Base-by-base conservation (phyloP, 2,797 vertebrate genomes). In the Pangasius krempfi region DNA sequence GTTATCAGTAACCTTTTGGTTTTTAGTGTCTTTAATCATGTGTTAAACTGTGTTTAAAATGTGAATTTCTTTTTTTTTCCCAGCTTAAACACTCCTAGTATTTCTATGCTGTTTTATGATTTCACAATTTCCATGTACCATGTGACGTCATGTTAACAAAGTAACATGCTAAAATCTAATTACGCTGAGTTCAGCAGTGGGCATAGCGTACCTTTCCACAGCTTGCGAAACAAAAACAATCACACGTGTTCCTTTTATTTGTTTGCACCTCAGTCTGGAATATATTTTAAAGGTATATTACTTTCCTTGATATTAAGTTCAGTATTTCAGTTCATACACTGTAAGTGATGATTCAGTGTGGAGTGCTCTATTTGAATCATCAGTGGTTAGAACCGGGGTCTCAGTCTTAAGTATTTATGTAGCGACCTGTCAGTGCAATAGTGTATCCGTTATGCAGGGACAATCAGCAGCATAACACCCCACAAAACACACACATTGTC, bases 371-470 rank as follows among this genome's bases (percentile, higher is more conserved):
- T 44, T 83, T 64, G 44, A 79, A 75, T 89, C 7, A 50, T 75
- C 62, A 82, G 88, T 90, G 87, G 44, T 86, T 83, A 82, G 47
- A 82, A 52, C 58, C 47, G 37, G 5, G 47, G 70, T 87, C 64
- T 82, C 54, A 86, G 70, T 86, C 76, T 83, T 30, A 85, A 85
- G 79, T 88, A 84, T 91, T 87, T 88, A 91, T 92, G 91, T 90
- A 92, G 90, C 86, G 89, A 88, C 80, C 88, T 85, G 75, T 90
- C 88, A 90, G 89, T 91, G 91, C 89, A 91, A 90, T 91, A 90
- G 91, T 73, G 75, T 84, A 85, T 90, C 81, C 72, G 62, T 86
- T 90, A 90, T 88, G 91, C 92, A 92, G 92, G 89, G 92, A 91
- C 92, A 92, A 91, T 92, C 92, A 84, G 88, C 84, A 91, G 83